Evolutionary conservation across 2,113 vertebrate genomes (phyloP).

Genomic region (Progne subis): DNA sequence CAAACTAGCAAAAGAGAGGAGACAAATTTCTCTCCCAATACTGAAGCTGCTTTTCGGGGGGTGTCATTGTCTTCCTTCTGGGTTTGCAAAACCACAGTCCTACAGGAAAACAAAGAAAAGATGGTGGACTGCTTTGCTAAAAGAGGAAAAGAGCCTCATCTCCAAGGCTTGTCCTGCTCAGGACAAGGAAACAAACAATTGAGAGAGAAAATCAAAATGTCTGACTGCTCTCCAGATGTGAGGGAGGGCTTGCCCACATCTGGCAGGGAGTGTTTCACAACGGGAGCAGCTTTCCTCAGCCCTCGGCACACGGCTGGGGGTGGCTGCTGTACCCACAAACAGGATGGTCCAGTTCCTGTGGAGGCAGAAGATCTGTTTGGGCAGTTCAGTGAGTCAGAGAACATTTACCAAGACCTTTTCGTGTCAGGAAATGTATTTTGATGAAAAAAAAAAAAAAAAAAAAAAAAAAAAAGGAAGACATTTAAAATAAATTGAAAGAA

Average conservation of each 20-base stretch:
- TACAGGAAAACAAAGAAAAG: background rate
- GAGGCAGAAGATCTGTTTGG: conserved; percentile 19
- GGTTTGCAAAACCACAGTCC: background rate
- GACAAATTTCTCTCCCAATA: background rate
- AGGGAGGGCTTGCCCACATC: conserved; percentile 5
- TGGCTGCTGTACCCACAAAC: conserved; percentile 14
- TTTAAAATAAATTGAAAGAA: background rate
- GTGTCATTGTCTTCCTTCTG: background rate
- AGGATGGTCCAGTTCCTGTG: conserved; percentile 50
- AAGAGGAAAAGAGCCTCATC: background rate
- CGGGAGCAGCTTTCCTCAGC: conserved; percentile 10
- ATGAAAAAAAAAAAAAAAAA: background rate
- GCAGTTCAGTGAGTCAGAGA: conserved; percentile 1
- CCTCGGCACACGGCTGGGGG: background rate
- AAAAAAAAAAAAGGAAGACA: background rate
- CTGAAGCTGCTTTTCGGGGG: background rate
- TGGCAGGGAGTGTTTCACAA: conserved; percentile 22
- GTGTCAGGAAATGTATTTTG: conserved; percentile 2
- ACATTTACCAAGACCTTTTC: background rate
- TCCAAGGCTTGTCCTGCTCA: background rate
- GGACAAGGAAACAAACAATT: background rate
- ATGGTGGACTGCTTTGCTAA: background rate
- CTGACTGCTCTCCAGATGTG: conserved; percentile 27
- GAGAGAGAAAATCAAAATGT: background rate
- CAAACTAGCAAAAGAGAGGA: background rate